A percentile compares a stretch with the other conserved stretches of the same genome.
Evolutionary conservation across 2,888 invertebrate genomes (phyloP).

Genomic region (Andrena dorsata): DNA sequence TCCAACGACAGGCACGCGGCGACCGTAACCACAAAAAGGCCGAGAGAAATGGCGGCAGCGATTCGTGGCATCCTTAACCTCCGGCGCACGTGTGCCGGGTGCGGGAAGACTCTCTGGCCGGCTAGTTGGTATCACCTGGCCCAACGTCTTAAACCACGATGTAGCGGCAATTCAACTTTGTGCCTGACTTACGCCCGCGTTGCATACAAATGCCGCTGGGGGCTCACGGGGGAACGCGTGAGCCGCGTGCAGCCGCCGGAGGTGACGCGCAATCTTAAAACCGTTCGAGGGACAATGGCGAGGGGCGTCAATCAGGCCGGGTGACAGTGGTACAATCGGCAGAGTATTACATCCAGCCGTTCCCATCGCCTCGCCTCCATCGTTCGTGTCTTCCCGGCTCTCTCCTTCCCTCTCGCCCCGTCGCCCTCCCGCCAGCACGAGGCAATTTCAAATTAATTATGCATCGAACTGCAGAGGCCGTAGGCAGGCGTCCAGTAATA

Average conservation of each 20-base stretch:
- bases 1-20: constrained; percentile 4
- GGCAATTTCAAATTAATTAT: constrained; percentile 75
- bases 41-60: constrained; percentile 33
- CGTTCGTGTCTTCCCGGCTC: constrained; percentile 16
- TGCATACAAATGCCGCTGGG: constrained; percentile 71
- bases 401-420: constrained; percentile 38
- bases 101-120: constrained; percentile 56
- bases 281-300: constrained; percentile 55
- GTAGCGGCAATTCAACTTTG: constrained; percentile 76
- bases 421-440: constrained; percentile 33
- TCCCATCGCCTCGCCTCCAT: background rate
- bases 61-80: constrained; percentile 63
- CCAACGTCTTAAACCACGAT: constrained; percentile 69
- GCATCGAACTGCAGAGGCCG: constrained; percentile 64
- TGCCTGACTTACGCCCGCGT: constrained; percentile 68
- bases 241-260: constrained; percentile 51
- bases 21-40: constrained; percentile 38
- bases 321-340: constrained; percentile 48
- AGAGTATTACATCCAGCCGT: constrained; percentile 34
- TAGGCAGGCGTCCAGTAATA: constrained; percentile 78
- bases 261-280: constrained; percentile 59
- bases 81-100: constrained; percentile 69
- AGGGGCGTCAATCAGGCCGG: constrained; percentile 56
- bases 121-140: constrained; percentile 71
- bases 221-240: constrained; percentile 60